Base-by-base conservation (phyloP, 1,140 invertebrate genomes). In the Paraescarpia echinospica region DNA sequence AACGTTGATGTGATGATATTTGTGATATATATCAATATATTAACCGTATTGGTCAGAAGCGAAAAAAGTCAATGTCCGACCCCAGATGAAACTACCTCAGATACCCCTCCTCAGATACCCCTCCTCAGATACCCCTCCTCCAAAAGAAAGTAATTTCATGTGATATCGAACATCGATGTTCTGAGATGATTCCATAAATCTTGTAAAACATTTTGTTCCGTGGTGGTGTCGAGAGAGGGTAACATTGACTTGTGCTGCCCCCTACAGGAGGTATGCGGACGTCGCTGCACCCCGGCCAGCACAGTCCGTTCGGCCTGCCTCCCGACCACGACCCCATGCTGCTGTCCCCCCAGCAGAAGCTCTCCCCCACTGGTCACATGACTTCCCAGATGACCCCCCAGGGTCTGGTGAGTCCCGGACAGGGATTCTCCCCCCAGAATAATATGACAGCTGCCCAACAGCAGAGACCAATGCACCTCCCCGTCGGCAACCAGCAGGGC, bases 311-410 rank as follows among this genome's bases (percentile, higher is more conserved):
- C 27, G 94, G 93, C 48, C 93, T 93, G 33, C 93, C 93, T 4
- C 93, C 93, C 35, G 35, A 33, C 48, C 94, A 94, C n/a, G 95
- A 95, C 96, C 97, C 98, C 8, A 97, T 98, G 97, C 96, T 98
- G 93, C 98, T 95, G 93, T 96, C 95, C 0, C 95, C 95, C 6
- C 94, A 95, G 33, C 93, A 93, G 90, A 93, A 98, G 95, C 96
- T 98, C 93, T 97, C 97, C 94, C 94, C 92, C 92, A 33, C 89
- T 8, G 34, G 89, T 35, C 6, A 90, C 34, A 35, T 89, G 34
- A 89, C 31, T 33, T 22, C 33, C 22, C 92, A 35, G 34, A 31
- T 33, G n/a, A 34, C 14, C 89, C 35, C 34, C 33, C 89, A 92
- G 77, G 77, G 89, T 34, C 89, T 41, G 33, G n/a, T 92, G 77